These are phyloP conservation scores for Trachemys scripta DNA, from an alignment of 2,113 vertebrate species.

Conservation along the genomic window DNA sequence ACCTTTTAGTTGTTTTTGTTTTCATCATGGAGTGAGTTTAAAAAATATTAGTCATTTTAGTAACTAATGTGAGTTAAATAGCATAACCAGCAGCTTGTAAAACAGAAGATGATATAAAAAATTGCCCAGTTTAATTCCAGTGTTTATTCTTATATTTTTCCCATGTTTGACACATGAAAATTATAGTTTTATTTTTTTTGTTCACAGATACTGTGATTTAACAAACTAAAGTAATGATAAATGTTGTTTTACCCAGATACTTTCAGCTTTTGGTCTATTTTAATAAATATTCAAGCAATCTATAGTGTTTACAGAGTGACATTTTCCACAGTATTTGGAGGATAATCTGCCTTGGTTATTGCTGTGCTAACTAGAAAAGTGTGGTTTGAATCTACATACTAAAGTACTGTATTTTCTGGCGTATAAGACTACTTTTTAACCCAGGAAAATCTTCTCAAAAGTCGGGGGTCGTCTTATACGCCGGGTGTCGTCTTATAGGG, in stretches of 20 bases:
- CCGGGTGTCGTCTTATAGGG: too few relatives aligned
- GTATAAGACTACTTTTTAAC: too few relatives aligned
- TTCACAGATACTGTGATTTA: slow-evolving; percentile 74
- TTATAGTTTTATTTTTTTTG: slow-evolving; percentile 70
- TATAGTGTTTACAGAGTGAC: slow-evolving; percentile 61
- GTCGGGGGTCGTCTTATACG: too few relatives aligned
- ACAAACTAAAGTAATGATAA: slow-evolving; percentile 53
- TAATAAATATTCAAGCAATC: slow-evolving; percentile 79
- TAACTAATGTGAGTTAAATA: slow-evolving; percentile 64
- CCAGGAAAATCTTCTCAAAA: too few relatives aligned
- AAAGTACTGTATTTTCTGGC: too few relatives aligned
- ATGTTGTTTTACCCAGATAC: slow-evolving; percentile 65
- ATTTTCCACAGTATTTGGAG: slow-evolving; percentile 56
- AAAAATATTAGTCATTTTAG: slow-evolving; percentile 75
- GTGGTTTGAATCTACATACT: slow-evolving; percentile 18
- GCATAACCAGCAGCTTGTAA: slow-evolving; percentile 69
- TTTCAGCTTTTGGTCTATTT: slow-evolving; percentile 73
- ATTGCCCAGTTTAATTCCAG: slow-evolving; percentile 40
- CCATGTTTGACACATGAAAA: slow-evolving; percentile 68
- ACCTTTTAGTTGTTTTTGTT: slow-evolving; percentile 63
- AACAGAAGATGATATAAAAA: slow-evolving; percentile 61
- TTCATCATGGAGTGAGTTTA: slow-evolving; percentile 67
- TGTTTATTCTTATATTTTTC: slow-evolving; percentile 63
- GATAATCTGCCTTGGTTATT: neutral
- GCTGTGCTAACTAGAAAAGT: slow-evolving; percentile 48